phyloP scores from a whole-genome alignment of 2,888 invertebrate genomes.

The Plebejus anna region DNA sequence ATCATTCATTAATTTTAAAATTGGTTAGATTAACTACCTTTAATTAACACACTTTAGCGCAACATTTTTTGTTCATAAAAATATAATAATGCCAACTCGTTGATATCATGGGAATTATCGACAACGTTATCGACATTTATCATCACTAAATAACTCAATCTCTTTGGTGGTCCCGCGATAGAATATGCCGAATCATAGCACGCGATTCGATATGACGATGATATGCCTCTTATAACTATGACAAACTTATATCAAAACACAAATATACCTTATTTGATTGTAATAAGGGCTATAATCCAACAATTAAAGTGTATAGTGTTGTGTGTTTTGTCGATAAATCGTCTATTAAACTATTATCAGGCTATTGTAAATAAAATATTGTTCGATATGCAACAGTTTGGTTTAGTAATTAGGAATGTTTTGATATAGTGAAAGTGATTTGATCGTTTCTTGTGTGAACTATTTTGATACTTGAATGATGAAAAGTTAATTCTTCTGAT shows the following conservation, averaged over 20 bases:
- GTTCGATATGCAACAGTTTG: slow-evolving; percentile 54
- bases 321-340: slow-evolving; percentile 57
- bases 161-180: slow-evolving; percentile 74
- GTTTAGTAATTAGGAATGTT: slow-evolving; percentile 42
- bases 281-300: slow-evolving; percentile 22
- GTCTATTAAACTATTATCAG: slow-evolving; percentile 75
- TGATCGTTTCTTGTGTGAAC: slow-evolving; percentile 6
- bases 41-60: too few species aligned
- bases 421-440: slow-evolving; percentile 24
- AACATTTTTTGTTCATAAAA: too few species aligned
- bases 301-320: slow-evolving; percentile 3
- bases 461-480: slow-evolving; percentile 18
- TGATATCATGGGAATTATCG: slow-evolving; percentile 31
- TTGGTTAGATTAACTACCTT: too few species aligned
- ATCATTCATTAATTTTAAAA: too few species aligned
- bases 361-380: slow-evolving; percentile 75
- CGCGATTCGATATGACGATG: slow-evolving; percentile 75
- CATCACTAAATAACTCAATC: slow-evolving; percentile 49
- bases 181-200: slow-evolving; percentile 76
- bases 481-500: background rate
- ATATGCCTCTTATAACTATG: slow-evolving; percentile 65
- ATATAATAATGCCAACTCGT: background rate
- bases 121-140: slow-evolving; percentile 30
- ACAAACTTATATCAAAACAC: slow-evolving; percentile 40
- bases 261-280: slow-evolving; percentile 30